These are phyloP conservation scores for Ochropleura plecta DNA, from an alignment of 2,888 invertebrate genomes.

Conservation along the genomic window DNA sequence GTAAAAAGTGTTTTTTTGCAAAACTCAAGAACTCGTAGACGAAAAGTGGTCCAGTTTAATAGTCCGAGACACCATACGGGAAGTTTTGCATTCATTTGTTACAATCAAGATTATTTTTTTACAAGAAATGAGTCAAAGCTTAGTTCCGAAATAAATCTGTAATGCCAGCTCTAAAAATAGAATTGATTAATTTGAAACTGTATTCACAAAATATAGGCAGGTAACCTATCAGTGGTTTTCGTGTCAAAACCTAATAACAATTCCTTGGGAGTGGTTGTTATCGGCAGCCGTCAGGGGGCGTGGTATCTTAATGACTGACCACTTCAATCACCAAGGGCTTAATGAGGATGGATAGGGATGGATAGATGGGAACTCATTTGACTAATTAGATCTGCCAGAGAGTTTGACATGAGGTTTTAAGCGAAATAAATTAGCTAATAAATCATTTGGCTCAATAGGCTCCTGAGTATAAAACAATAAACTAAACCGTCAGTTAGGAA, in stretches of 20 bases:
- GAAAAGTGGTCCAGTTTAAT: too few relatives aligned
- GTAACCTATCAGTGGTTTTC: conserved; percentile 23
- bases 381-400: conserved; percentile 45
- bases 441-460: neutral
- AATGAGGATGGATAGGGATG: conserved; percentile 43
- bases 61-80: too few relatives aligned
- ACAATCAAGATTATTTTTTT: neutral
- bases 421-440: conserved; percentile 14
- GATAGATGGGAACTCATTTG: conserved; percentile 15
- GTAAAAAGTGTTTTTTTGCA: too few relatives aligned
- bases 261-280: conserved; percentile 37
- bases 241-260: conserved; percentile 57
- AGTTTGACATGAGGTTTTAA: neutral
- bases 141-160: neutral
- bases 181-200: too few relatives aligned
- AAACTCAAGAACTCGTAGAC: too few relatives aligned
- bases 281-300: conserved; percentile 48
- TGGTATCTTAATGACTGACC: conserved; percentile 59
- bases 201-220: neutral
- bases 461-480: neutral
- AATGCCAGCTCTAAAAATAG: too few relatives aligned
- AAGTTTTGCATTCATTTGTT: too few relatives aligned
- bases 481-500: neutral
- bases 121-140: neutral
- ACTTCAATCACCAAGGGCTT: conserved; percentile 39